These are phyloP conservation scores for Eidolon helvum DNA, from an alignment of 2,113 vertebrate species.

Conservation along the genomic window DNA sequence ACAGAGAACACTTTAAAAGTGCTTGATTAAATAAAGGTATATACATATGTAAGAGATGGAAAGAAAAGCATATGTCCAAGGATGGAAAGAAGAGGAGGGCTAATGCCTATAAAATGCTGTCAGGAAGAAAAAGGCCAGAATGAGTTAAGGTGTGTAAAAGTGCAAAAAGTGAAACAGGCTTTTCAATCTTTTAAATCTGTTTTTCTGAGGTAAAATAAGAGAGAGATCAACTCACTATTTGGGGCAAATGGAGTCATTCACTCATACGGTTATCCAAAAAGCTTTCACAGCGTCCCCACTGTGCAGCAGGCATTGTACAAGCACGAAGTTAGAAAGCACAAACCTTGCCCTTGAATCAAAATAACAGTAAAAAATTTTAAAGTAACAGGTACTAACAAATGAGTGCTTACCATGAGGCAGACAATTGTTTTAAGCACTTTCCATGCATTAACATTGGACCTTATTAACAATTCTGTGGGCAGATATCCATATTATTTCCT, in stretches of 20 bases:
- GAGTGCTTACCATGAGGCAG: neutral
- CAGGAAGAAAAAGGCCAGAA: neutral
- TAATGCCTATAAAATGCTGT: neutral
- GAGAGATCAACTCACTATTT: neutral
- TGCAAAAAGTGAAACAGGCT: neutral
- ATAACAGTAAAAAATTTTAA: neutral
- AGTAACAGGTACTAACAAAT: neutral
- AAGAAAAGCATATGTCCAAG: neutral
- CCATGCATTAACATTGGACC: no score
- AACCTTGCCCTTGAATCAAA: neutral
- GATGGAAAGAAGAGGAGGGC: neutral
- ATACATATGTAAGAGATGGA: neutral
- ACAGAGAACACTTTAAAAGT: neutral
- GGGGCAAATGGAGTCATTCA: neutral
- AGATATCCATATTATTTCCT: neutral
- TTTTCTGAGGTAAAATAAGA: neutral
- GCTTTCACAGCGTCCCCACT: neutral
- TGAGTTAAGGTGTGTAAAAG: neutral
- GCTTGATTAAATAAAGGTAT: neutral
- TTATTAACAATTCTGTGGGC: neutral
- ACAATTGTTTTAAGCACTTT: neutral
- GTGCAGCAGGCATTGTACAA: neutral
- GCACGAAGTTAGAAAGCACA: neutral
- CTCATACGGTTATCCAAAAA: neutral
- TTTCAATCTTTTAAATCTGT: neutral